phyloP scores from a whole-genome alignment of 2,888 invertebrate species.

The Chouioia cunea region DNA sequence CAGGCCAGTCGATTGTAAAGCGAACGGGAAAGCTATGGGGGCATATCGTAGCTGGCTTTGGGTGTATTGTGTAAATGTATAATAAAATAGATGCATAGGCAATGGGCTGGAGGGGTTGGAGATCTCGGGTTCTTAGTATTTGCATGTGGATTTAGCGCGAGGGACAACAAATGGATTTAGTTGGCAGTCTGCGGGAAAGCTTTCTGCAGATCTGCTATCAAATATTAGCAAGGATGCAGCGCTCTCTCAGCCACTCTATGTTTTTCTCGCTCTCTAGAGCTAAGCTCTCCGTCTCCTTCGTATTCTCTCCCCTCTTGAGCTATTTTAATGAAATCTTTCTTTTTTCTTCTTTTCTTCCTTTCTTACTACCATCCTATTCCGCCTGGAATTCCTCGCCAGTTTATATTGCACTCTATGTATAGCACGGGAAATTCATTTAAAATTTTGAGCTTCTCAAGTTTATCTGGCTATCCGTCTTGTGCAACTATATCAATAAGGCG shows the following conservation, averaged over 20 bases:
- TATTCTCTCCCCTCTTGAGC: slow-evolving; percentile 4
- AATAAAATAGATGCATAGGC: slow-evolving; percentile 30
- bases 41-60: background rate
- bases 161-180: slow-evolving; percentile 10
- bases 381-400: background rate
- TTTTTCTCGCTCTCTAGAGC: background rate
- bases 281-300: slow-evolving; percentile 1
- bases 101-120: background rate
- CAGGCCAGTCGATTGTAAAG: too few relatives aligned
- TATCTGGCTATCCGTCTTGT: too few relatives aligned
- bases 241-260: background rate
- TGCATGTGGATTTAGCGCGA: slow-evolving; percentile 5
- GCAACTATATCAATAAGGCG: too few relatives aligned
- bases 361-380: too few relatives aligned
- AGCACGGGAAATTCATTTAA: slow-evolving; percentile 21
- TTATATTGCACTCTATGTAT: slow-evolving; percentile 18
- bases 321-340: slow-evolving; percentile 41
- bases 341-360: background rate
- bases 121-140: background rate
- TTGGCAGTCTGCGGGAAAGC: background rate
- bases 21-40: too few relatives aligned
- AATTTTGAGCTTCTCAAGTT: slow-evolving; percentile 18
- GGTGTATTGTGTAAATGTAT: slow-evolving; percentile 8
- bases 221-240: slow-evolving; percentile 33
- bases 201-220: slow-evolving; percentile 28